A percentile compares a stretch with the other conserved stretches of the same genome.
phyloP scores from a whole-genome alignment of 2,888 invertebrate species.

The Drosophila stalkeri region DNA sequence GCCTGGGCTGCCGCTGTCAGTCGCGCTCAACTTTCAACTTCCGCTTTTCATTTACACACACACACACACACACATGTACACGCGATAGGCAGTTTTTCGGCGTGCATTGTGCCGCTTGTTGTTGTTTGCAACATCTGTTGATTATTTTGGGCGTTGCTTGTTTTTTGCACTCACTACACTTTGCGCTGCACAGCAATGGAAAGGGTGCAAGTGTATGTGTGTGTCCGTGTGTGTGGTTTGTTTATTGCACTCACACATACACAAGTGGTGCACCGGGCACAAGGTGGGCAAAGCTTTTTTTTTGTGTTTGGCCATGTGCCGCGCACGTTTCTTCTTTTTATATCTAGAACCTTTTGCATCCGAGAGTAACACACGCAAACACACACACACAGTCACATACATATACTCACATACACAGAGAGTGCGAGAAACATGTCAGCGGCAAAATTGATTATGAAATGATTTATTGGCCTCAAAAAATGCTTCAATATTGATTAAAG shows the following conservation, averaged over 20 bases:
- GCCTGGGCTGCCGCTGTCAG: slow-evolving; percentile 63
- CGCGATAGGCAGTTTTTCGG: slow-evolving; percentile 52
- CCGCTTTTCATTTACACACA: slow-evolving; percentile 75
- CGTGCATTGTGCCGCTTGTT: slow-evolving; percentile 45
- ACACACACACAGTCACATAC: slow-evolving; percentile 4
- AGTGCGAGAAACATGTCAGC: slow-evolving; percentile 67
- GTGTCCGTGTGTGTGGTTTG: slow-evolving; percentile 52
- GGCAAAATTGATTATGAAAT: slow-evolving; percentile 83
- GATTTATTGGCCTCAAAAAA: slow-evolving; percentile 82
- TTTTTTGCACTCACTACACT: slow-evolving; percentile 62
- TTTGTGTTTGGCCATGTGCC: slow-evolving; percentile 62
- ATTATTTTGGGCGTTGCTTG: slow-evolving; percentile 71
- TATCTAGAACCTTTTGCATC: slow-evolving; percentile 44
- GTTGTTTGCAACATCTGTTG: slow-evolving; percentile 75
- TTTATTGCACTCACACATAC: slow-evolving; percentile 65
- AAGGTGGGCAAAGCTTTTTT: slow-evolving; percentile 63
- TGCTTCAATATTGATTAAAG: slow-evolving; percentile 81
- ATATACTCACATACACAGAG: background rate
- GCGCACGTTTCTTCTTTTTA: slow-evolving; percentile 51
- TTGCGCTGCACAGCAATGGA: slow-evolving; percentile 39
- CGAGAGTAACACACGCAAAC: slow-evolving; percentile 15
- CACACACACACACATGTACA: slow-evolving; percentile 20
- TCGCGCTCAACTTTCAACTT: slow-evolving; percentile 77
- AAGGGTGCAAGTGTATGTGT: slow-evolving; percentile 15
- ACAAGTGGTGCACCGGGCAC: slow-evolving; percentile 44